Evolutionary conservation across 2,888 invertebrate genomes (phyloP).

Genomic region (Thera obeliscata): DNA sequence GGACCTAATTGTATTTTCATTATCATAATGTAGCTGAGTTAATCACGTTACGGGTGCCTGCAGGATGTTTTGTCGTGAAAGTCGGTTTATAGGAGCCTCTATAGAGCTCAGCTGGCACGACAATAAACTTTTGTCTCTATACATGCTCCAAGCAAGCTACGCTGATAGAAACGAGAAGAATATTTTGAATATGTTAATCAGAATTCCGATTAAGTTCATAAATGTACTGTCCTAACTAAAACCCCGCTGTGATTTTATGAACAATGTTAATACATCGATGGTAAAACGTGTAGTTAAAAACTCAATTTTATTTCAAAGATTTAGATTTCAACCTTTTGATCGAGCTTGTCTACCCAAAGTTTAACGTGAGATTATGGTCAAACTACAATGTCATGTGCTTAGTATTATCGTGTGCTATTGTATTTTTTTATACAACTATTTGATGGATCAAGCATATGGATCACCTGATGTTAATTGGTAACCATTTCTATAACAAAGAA

Average conservation of each 20-base stretch:
- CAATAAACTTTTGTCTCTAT: conserved; percentile 52
- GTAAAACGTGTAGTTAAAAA: conserved; percentile 59
- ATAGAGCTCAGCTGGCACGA: conserved; percentile 40
- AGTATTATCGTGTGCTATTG: too few species aligned
- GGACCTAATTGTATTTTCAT: neutral
- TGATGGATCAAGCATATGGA: too few species aligned
- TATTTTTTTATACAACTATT: too few species aligned
- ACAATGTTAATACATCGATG: conserved; percentile 78
- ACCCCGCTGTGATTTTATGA: conserved; percentile 77
- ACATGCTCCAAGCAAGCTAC: conserved; percentile 44
- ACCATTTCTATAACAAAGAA: too few species aligned
- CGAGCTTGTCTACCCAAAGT: conserved; percentile 28
- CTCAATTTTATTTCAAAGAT: conserved; percentile 55
- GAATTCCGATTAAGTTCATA: conserved; percentile 78
- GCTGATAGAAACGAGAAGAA: conserved; percentile 66
- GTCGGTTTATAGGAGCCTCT: conserved; percentile 36
- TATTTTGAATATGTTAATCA: conserved; percentile 77
- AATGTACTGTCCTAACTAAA: conserved; percentile 76
- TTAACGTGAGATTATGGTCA: conserved; percentile 11
- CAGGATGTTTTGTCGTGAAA: conserved; percentile 32
- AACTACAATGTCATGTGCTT: neutral
- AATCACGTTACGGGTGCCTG: conserved; percentile 1
- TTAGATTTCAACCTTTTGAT: conserved; percentile 47
- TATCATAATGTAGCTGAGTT: neutral
- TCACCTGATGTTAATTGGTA: too few species aligned